These are phyloP conservation scores for Stomatorhinus ivindoensis DNA, from an alignment of 2,113 vertebrate genomes.

Conservation along the genomic window DNA sequence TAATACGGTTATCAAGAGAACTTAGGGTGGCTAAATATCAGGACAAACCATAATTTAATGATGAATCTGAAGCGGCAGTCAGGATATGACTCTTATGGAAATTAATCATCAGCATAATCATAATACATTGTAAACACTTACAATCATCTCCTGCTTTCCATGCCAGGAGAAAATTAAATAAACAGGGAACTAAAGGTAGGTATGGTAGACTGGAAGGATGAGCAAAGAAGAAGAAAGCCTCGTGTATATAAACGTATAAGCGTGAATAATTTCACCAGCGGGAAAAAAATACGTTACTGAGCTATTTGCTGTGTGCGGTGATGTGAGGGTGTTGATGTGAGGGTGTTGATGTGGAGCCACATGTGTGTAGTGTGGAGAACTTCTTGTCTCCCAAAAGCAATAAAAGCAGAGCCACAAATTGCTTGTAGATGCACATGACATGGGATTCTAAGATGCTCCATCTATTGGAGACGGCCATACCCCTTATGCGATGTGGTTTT, in stretches of 20 bases:
- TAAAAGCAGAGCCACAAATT: not conserved
- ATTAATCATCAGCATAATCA: not conserved
- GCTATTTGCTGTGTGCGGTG: not conserved
- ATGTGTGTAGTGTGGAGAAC: not conserved
- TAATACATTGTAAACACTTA: not conserved
- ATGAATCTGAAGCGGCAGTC: not conserved
- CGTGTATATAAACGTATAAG: not conserved
- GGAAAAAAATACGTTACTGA: not conserved
- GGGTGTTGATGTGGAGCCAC: not conserved
- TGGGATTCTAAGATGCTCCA: not conserved
- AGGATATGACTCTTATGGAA: constrained; percentile 1
- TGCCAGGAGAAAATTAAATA: constrained; percentile 3
- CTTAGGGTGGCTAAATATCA: not conserved
- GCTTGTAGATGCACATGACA: not conserved
- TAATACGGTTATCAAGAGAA: not conserved
- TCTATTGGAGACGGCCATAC: not conserved
- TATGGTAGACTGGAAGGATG: not conserved
- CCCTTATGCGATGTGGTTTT: not conserved
- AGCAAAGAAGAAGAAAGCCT: not conserved
- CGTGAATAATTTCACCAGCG: not conserved
- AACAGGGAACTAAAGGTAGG: not conserved
- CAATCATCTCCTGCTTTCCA: not conserved
- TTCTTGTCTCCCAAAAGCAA: not conserved
- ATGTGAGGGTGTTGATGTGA: not conserved
- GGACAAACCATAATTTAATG: not conserved